Percentiles rank a stretch among this genome's conserved stretches.
These are phyloP conservation scores for Chaetura pelagica DNA, from an alignment of 2,113 vertebrate genomes.

Conservation along the genomic window DNA sequence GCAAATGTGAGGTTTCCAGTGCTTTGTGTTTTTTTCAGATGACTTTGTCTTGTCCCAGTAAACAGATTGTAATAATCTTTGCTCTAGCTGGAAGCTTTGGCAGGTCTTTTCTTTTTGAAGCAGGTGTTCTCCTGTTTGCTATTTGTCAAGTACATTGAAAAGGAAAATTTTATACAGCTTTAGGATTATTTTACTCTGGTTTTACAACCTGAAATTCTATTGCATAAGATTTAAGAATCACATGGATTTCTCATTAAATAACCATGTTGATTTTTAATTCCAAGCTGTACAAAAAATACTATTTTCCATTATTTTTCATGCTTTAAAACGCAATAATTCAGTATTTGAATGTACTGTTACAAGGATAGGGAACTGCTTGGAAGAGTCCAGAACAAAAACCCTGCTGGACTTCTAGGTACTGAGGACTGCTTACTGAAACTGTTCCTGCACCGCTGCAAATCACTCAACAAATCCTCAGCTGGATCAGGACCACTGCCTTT, in stretches of 20 bases:
- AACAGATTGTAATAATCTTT: slow-evolving; percentile 3
- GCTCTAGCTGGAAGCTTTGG: slow-evolving; percentile 59
- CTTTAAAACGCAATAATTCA: background rate
- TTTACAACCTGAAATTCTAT: background rate
- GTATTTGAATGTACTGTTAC: background rate
- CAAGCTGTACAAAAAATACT: background rate
- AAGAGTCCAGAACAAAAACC: background rate
- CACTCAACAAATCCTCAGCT: background rate
- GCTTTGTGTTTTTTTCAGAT: slow-evolving; percentile 52
- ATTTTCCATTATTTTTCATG: background rate
- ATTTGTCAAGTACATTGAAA: slow-evolving; percentile 27
- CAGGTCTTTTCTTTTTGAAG: slow-evolving; percentile 13
- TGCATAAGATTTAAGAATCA: background rate
- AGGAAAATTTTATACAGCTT: background rate
- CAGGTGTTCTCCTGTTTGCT: slow-evolving; percentile 39
- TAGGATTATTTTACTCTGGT: slow-evolving; percentile 4
- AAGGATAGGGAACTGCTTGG: no score
- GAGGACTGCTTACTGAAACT: background rate
- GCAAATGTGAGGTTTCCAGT: slow-evolving; percentile 45
- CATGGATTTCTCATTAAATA: background rate
- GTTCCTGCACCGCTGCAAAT: background rate
- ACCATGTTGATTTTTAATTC: background rate
- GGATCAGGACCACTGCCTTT: background rate
- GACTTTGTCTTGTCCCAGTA: background rate
- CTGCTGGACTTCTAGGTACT: background rate